Conservation (phyloP, 2,797 vertebrate genomes). For the Ambastaia sidthimunki region DNA sequence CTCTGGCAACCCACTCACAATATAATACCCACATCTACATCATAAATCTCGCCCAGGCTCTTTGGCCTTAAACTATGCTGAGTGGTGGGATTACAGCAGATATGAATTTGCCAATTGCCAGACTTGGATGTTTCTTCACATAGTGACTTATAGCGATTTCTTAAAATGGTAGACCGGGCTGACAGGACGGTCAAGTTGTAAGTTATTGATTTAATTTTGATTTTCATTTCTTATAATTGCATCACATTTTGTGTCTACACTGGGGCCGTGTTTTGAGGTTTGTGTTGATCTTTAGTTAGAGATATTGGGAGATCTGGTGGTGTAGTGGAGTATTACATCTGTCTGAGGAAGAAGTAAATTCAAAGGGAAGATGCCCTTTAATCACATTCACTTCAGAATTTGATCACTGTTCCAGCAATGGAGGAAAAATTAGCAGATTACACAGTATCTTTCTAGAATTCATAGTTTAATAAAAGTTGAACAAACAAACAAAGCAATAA, state of each 20-base stretch:
- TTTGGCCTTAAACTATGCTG: slow-evolving; percentile 59
- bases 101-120: slow-evolving; percentile 61
- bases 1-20: slow-evolving; percentile 58
- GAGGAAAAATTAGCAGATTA: too few species aligned
- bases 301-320: slow-evolving; percentile 30
- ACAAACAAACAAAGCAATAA: too few species aligned
- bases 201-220: slow-evolving; percentile 76
- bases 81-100: slow-evolving; percentile 63
- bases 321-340: slow-evolving; percentile 13
- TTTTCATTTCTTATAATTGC: slow-evolving; percentile 75
- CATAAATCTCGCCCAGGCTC: slow-evolving; percentile 63
- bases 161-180: slow-evolving; percentile 61
- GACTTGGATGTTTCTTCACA: slow-evolving; percentile 61
- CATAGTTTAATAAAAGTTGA: too few species aligned
- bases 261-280: slow-evolving; percentile 2
- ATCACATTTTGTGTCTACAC: slow-evolving; percentile 59
- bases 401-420: background rate
- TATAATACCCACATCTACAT: slow-evolving; percentile 61
- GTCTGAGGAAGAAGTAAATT: background rate
- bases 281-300: slow-evolving; percentile 30
- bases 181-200: slow-evolving; percentile 64
- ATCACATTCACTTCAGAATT: background rate
- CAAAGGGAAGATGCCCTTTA: background rate
- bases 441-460: too few species aligned
- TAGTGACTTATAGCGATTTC: slow-evolving; percentile 57